Evolutionary conservation across 2,797 vertebrate genomes (phyloP), one percentile per base, ranked within the genome.

Genomic region (Nannoperca obscura): DNA sequence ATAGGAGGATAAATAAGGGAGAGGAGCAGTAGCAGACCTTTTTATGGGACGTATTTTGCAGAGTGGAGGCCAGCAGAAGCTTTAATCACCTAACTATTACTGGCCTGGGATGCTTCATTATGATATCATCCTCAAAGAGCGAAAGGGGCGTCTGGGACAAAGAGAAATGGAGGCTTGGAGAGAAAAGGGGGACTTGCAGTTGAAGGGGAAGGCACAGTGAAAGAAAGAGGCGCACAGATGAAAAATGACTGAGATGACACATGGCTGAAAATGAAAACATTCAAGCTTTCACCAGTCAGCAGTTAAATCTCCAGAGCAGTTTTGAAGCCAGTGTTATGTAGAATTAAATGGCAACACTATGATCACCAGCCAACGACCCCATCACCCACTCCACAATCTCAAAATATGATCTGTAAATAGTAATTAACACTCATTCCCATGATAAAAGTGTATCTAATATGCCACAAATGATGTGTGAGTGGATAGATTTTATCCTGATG

Each of bases 71-170:
- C 80, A 66, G 80, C 52, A 62, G 60, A 78, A 73, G 65, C 77
- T 88, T 89, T 91, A 92, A 85, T 90, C 86, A 88, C 74, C 59
- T 74, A 63, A 36, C 76, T 78, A 84, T 83, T 81, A 60, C 72
- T 44, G 82, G 81, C 86, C 89, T 61, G 60, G 68, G 69, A 69
- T 53, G 78, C 82, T 78, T 88, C 69, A 67, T 83, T 78, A 80
- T 57, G 76, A 83, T 88, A 83, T 83, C 78, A 80, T 80, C 44
- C 32, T 61, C 66, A 72, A 58, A 73, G 57, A 61, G 2, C 74
- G 68, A 83, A 66, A 70, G 15, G 49, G 46, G 57, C 27, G 38
- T 36, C 52, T 55, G 65, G 72, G 74, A 75, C 20, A 7, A 58
- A 74, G 67, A 81, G 32, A 79, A 81, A 80, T 14, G 20, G 30